phyloP scores from a whole-genome alignment of 2,797 vertebrate species.

The Characodon lateralis region DNA sequence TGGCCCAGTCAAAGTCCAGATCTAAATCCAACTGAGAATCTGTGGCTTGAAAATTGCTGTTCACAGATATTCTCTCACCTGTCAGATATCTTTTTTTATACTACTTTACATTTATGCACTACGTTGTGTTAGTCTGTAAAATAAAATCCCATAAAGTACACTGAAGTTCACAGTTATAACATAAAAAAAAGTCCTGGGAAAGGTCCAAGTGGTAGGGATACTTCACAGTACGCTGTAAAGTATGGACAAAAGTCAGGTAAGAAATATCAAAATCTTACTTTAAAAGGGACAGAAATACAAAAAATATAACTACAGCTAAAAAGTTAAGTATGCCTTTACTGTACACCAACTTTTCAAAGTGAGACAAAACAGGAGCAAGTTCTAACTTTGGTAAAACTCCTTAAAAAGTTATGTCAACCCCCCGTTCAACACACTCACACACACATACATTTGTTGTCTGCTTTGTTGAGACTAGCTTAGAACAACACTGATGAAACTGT shows the following conservation, averaged over 20 bases:
- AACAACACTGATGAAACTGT: conserved; percentile 22
- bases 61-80: too few relatives aligned
- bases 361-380: not conserved
- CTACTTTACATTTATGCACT: not conserved
- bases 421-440: not conserved
- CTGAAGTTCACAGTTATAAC: not conserved
- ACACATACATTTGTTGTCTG: conserved; percentile 32
- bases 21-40: not conserved
- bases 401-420: not conserved
- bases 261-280: not conserved
- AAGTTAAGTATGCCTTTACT: not conserved
- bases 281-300: not conserved
- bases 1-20: not conserved
- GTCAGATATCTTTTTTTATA: not conserved
- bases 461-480: conserved; percentile 26
- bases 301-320: not conserved
- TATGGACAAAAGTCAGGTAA: not conserved
- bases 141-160: not conserved
- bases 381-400: not conserved
- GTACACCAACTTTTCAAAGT: not conserved
- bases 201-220: not conserved
- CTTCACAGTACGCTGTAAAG: not conserved
- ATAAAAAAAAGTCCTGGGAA: not conserved
- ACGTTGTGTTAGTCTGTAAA: not conserved
- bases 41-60: not conserved